Evolutionary conservation across 2,888 invertebrate species (phyloP).

Genomic region (Penaeus monodon): DNA sequence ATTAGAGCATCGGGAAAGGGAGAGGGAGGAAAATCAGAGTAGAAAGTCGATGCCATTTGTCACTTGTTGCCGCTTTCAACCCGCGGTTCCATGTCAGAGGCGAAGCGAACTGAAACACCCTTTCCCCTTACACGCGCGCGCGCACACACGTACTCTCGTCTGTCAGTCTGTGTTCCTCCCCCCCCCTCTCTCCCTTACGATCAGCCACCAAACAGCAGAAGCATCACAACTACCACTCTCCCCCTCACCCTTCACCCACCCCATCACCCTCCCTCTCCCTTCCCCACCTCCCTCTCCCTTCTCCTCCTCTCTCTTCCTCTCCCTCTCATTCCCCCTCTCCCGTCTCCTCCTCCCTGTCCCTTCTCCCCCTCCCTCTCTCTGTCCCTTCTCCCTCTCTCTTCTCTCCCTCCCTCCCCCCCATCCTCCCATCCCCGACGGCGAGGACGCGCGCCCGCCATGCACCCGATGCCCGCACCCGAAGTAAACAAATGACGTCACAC

Average conservation of each 20-base stretch:
- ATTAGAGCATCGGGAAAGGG: no score
- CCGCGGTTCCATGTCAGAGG: no score
- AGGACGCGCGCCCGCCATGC: no score
- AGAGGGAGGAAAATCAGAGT: no score
- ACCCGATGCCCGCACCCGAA: no score
- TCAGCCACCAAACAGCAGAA: no score
- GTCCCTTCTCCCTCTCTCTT: background rate
- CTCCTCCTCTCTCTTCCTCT: background rate
- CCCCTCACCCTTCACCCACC: background rate
- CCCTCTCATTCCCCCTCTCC: background rate
- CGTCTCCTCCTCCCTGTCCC: background rate
- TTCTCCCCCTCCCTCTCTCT: background rate
- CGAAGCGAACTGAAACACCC: no score
- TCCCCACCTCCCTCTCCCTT: background rate
- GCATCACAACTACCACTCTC: background rate
- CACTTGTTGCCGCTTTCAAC: no score
- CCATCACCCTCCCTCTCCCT: background rate
- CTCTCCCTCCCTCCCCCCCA: background rate
- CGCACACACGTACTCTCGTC: background rate
- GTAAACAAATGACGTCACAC: no score
- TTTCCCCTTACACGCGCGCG: background rate
- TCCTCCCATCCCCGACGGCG: no score
- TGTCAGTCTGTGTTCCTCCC: background rate
- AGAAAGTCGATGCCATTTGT: no score
- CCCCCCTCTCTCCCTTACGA: background rate